A percentile compares a stretch with the other conserved stretches of the same genome.
Conservation (phyloP, 2,797 vertebrate genomes). For the Sebastes flavidus region DNA sequence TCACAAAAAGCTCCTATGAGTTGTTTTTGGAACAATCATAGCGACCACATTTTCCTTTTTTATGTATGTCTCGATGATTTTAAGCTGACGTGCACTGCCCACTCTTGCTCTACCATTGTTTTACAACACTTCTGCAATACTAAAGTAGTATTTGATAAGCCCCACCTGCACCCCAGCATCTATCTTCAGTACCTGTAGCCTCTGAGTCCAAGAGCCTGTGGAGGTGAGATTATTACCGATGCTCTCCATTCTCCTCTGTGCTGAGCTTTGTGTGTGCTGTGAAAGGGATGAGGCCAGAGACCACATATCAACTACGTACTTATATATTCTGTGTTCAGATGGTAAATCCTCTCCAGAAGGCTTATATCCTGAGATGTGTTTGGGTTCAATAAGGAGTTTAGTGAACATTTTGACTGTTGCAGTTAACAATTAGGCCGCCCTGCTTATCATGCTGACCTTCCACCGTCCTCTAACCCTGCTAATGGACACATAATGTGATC, state of each 20-base stretch:
- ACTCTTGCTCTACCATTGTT: background rate
- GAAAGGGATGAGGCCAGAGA: background rate
- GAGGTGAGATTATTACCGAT: background rate
- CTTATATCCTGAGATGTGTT: background rate
- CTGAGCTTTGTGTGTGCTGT: background rate
- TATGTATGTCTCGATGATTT: background rate
- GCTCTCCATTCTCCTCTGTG: background rate
- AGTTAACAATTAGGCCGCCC: background rate
- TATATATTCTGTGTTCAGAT: background rate
- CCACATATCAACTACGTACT: background rate
- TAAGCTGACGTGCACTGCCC: background rate
- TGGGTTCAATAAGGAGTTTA: background rate
- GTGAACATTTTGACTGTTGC: background rate
- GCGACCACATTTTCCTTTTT: background rate
- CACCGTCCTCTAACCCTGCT: background rate
- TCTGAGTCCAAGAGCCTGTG: background rate
- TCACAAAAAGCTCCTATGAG: background rate
- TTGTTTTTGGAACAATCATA: background rate
- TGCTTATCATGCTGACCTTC: background rate
- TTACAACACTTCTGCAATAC: background rate
- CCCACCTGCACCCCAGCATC: too few relatives aligned
- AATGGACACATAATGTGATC: background rate
- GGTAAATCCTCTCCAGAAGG: background rate
- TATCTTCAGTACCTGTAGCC: background rate
- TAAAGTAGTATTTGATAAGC: background rate